Evolutionary conservation across 2,113 vertebrate genomes (phyloP), one percentile per base, ranked within the genome.

Genomic region (Strix uralensis): DNA sequence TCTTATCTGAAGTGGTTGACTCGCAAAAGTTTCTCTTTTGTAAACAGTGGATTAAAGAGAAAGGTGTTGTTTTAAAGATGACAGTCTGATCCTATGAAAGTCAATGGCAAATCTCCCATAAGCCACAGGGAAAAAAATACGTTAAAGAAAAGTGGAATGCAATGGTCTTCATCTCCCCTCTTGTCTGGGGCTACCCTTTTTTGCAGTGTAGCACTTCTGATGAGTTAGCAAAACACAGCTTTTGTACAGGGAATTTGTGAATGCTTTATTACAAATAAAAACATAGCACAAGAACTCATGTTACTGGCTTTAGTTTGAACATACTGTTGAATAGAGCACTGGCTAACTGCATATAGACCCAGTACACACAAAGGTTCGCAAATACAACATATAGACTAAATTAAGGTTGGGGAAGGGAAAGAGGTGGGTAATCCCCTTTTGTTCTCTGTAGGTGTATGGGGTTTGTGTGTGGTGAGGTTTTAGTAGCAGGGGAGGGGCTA

Each of bases 61-160:
- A 83, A 86, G 72, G 91, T 88, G 69, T 75, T 94, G 90, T 88
- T 93, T 95, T 94, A 97, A 81, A 88, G 88, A 78, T 47, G 80
- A 94, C 94, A 67, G 55, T 52, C 75, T 92, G 92, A 94, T 81
- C 70, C 83, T 55, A 13, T 61, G 65, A 92, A 95, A 95, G 88
- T 81, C 86, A 92, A 51, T 74, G 84, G 67, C 73, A 86, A 82
- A 95, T 82, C 70, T 92, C 66, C 54, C 62, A 36, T 85, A 92
- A 92, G 21, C 66, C 83, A 88, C 34, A 70, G 36, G 79, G 78
- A 79, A 95, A 95, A 89, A 75, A 92, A 87, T 54, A 44, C 34
- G 13, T 87, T 79, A 92, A 91, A 67, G n/a, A n/a, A 34, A 80
- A 79, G 62, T 13, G 14, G 58, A 73, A 80, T 38, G 46, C 23